Evolutionary conservation across 1,140 invertebrate species (phyloP), one percentile per base, ranked within the genome.

Genomic region (Penaeus japonicus): DNA sequence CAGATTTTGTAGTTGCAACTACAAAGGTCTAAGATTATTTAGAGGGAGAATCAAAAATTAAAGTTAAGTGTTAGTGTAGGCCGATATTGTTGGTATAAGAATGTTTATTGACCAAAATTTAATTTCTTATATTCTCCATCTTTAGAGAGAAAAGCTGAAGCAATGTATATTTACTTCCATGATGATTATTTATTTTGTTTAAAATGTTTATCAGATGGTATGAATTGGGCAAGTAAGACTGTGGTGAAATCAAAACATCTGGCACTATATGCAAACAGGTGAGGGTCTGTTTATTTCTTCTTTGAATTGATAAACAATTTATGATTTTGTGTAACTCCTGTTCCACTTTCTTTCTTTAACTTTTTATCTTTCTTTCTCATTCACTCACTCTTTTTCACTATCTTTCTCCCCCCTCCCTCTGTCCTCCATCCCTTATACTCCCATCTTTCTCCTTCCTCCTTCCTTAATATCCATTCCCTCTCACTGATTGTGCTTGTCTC

Each of bases 171-270:
- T 78, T 32, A 22, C 32, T 39, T 77, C n/a, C 27, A n/a, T 4
- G 4, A 17, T 77, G 27, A 77, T 77, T 77, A 22, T 30, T 27
- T 77, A 18, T 87, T 20, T 30, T 27, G 17, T 22, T 79, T 73
- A 54, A n/a, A n/a, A n/a, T 53, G 80, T 70, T 20, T 30, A 59
- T 47, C 77, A 87, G 85, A 87, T 47, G 85, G 85, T 39, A n/a
- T 22, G 17, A 65, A 80, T 35, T 87, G 85, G 85, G 78, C 77
- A 53, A 65, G 80, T 17, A 87, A 87, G 35, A 80, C 85, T 65
- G 85, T 81, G 0, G 30, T 87, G 15, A 80, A 54, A n/a, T 87
- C 85, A 53, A 87, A 87, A 73, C 85, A 80, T 55, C 78, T 87
- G 15, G 35, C 15, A 4, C 17, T 30, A 4, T 87, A 53, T 73